Percentiles rank a stretch among this genome's conserved stretches.
These are phyloP conservation scores for Trichosurus vulpecula DNA, from an alignment of 2,797 vertebrate species.

Conservation along the genomic window DNA sequence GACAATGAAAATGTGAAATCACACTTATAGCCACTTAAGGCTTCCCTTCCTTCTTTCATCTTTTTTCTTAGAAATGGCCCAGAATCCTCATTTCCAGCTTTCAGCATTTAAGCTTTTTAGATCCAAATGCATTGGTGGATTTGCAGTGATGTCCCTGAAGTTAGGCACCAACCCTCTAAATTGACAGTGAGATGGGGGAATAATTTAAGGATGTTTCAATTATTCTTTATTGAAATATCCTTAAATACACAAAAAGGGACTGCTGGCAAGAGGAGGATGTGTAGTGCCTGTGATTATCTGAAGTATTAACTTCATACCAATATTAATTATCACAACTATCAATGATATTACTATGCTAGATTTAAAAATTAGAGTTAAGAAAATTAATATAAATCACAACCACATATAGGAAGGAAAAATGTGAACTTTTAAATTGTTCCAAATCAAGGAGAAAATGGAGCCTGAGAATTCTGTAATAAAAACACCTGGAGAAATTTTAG, in stretches of 20 bases:
- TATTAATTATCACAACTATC: not conserved
- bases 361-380: not conserved
- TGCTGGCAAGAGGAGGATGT: not conserved
- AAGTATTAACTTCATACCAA: not conserved
- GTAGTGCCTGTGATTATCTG: not conserved
- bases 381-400: not conserved
- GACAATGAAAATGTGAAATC: not conserved
- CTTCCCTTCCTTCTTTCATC: not conserved
- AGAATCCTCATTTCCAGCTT: not conserved
- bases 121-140: not conserved
- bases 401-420: fast-evolving
- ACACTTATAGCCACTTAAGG: not conserved
- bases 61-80: not conserved
- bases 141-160: not conserved
- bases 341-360: not conserved
- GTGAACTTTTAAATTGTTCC: not conserved
- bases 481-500: not conserved
- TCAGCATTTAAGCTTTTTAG: not conserved
- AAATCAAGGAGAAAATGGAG: not conserved
- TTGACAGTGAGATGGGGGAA: not conserved
- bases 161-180: not conserved
- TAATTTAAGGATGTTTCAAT: not conserved
- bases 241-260: not conserved
- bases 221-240: not conserved
- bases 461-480: not conserved